Base-by-base conservation (phyloP, 2,797 vertebrate species). In the Scolopax rusticola region DNA sequence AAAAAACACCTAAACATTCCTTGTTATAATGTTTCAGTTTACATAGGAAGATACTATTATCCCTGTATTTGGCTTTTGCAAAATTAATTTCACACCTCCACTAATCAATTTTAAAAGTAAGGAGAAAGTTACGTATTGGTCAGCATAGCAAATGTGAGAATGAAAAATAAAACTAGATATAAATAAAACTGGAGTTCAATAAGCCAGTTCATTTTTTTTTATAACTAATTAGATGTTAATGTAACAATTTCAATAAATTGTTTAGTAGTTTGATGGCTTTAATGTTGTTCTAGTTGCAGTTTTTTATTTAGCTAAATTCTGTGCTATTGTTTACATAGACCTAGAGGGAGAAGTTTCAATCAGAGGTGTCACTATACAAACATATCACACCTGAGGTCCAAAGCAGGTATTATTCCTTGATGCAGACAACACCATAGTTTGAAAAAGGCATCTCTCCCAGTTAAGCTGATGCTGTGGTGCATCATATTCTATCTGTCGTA, bases 51-150 rank as follows among this genome's bases (percentile, higher is more conserved):
- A 48, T 12, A 12, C 4, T 54, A 54, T 91, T 67, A 69, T 38
- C n/a, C 48, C 41, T n/a, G 30, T 7, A 7, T 30, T 76, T 87
- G 79, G 16, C 18, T 94, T 87, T 61, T 19, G 2, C 69, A 73
- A 84, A 84, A 61, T 70, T 89, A 21, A 79, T 92, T 91, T 83
- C 41, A 64, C 47, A 97, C 77, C 56, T 82, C 27, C 88, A 43
- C 6, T 63, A 8, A 70, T 54, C 51, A 76, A 64, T 78, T 91
- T 88, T 80, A 65, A 87, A 84, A 78, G 45, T 43, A 63, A 93
- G 69, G 60, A 74, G 51, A 28, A 53, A 53, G 51, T 30, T 53
- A 53, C 51, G 11, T 18, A 30, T 53, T 30, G 51, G 27, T 30
- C 51, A 53, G 33, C 14, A 50, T 2, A 45, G 28, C 36, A 80